phyloP scores from a whole-genome alignment of 2,888 invertebrate species.

The Calliphora vomitoria region DNA sequence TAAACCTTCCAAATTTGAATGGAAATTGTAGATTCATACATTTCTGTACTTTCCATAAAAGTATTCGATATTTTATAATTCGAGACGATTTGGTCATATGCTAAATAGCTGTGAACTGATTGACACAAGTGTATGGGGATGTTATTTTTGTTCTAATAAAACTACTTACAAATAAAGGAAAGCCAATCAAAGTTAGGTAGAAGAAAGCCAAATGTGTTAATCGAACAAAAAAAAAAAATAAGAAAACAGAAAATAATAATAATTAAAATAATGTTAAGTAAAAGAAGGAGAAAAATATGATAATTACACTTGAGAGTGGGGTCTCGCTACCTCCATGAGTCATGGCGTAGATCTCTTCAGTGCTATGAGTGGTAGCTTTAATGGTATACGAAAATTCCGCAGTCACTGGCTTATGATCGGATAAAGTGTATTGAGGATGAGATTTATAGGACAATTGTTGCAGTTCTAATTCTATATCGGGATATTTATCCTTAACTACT shows the following conservation, averaged over 20 bases:
- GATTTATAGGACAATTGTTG: conserved; percentile 91
- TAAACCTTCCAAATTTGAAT: background rate
- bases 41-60: background rate
- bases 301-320: conserved; percentile 77
- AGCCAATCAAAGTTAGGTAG: conserved; percentile 74
- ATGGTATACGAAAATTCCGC: conserved; percentile 87
- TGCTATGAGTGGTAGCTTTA: conserved; percentile 75
- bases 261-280: conserved; percentile 70
- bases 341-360: conserved; percentile 79
- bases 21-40: background rate
- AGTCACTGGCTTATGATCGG: conserved; percentile 97
- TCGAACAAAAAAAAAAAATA: conserved; percentile 74
- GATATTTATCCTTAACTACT: conserved; percentile 92
- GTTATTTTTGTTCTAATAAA: conserved; percentile 30
- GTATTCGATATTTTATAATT: background rate
- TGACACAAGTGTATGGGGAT: background rate
- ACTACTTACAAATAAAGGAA: conserved; percentile 65
- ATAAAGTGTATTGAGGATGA: conserved; percentile 90
- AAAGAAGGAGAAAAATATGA: conserved; percentile 75
- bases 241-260: conserved; percentile 72
- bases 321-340: conserved; percentile 78
- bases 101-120: conserved; percentile 1
- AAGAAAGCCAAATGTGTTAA: conserved; percentile 72
- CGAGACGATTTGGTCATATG: background rate
- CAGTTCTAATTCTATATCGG: conserved; percentile 90